A percentile compares a stretch with the other conserved stretches of the same genome.
Evolutionary conservation across 2,113 vertebrate genomes (phyloP).

Genomic region (Neotoma lepida): DNA sequence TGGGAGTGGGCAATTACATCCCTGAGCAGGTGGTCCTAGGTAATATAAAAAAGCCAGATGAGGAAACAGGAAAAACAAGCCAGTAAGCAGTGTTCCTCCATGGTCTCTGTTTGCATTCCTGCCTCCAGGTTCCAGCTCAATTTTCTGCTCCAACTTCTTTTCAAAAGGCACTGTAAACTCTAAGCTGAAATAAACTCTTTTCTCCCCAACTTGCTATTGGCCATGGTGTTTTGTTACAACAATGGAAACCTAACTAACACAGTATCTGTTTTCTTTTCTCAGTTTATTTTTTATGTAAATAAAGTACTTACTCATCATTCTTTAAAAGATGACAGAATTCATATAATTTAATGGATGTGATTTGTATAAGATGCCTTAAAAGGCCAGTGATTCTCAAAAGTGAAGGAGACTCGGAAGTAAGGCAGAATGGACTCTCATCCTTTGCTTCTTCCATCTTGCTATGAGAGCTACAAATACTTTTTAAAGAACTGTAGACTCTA

Average conservation of each 20-base stretch:
- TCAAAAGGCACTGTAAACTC: background rate
- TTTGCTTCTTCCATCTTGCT: background rate
- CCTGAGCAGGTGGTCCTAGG: background rate
- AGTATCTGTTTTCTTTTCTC: background rate
- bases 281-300: background rate
- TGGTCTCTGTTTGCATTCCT: background rate
- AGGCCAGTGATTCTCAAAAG: background rate
- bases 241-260: background rate
- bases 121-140: too few species aligned
- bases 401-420: background rate
- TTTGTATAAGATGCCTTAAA: background rate
- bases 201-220: background rate
- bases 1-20: background rate
- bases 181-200: background rate
- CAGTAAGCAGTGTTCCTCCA: background rate
- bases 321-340: background rate
- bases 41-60: background rate
- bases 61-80: background rate
- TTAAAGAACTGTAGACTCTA: background rate
- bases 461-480: background rate
- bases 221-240: background rate
- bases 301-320: background rate
- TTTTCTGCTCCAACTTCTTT: background rate
- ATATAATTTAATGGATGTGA: background rate
- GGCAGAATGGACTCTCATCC: background rate